Base-by-base conservation (phyloP, 2,888 invertebrate genomes). In the Dasypogon diadema region DNA sequence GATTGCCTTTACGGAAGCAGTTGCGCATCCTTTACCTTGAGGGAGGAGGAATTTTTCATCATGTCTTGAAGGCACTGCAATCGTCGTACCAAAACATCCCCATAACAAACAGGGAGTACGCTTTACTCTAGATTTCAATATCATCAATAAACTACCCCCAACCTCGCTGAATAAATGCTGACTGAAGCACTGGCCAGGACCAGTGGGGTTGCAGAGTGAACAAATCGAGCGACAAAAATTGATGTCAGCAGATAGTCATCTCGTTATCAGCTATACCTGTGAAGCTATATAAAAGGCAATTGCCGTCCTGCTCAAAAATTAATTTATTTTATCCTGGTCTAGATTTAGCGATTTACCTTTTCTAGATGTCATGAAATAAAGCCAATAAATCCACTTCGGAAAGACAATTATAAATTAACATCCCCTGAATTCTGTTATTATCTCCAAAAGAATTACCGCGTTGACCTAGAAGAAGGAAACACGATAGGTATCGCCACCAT, bases 371-470 rank as follows among this genome's bases (percentile, higher is more conserved):
- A n/a, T 46, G 3, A 21, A 51, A 5, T 51, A 16, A 21, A 10
- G 4, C 18, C 12, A 16, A 4, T 34, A 60, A 60, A 14, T 37
- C 42, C 21, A 8, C 3, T 60, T 60, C 22, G 18, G 42, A 60
- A 34, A 60, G 34, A n/a, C 34, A 60, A 37, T 60, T 60, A 37
- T 37, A 37, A 60, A 60, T 60, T 60, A 60, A 18, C 60, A 34
- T 60, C 37, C 60, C 18, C 60, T 12, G 21, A 37, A 37, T 37
- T 37, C 42, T 5, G 37, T 21, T 37, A 60, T 6, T 51, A 1
- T 16, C 34, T 12, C 10, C 37, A 18, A 16, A 60, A 37, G 21
- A 34, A 37, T 37, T 60, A 60, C 26, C 18, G 18, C 34, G 37
- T 18, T 60, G 60, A 60, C 60, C 42, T 60, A 12, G 12, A 26